phyloP scores from a whole-genome alignment of 2,888 invertebrate species.

The Peribatodes rhomboidaria region DNA sequence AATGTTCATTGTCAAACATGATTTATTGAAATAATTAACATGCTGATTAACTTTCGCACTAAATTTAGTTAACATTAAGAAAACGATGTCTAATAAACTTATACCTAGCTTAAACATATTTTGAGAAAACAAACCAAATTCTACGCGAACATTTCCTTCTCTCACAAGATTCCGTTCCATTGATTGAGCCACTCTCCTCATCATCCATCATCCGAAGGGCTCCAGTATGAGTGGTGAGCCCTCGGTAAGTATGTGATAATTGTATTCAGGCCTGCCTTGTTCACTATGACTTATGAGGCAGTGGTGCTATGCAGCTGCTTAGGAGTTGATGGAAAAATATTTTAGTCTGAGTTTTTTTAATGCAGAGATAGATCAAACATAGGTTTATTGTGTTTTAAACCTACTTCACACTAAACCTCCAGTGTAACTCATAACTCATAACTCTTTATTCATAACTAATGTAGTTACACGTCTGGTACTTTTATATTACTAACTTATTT shows the following conservation, averaged over 20 bases:
- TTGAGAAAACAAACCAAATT: not conserved
- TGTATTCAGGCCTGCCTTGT: conserved; percentile 48
- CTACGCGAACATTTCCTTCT: not conserved
- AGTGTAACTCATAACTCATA: no score
- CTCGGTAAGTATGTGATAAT: conserved; percentile 51
- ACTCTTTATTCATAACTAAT: no score
- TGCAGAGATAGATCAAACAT: no score
- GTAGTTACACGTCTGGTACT: no score
- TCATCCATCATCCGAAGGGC: conserved; percentile 67
- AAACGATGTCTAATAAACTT: no score
- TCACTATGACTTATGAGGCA: not conserved
- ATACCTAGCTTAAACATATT: no score
- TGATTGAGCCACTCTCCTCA: conserved; percentile 63
- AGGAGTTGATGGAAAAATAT: not conserved
- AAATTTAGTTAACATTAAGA: not conserved
- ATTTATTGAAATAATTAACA: not conserved
- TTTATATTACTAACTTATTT: no score
- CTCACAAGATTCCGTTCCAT: conserved; percentile 47
- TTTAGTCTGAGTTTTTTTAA: no score
- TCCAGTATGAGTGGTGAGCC: conserved; percentile 40
- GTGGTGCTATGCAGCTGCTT: not conserved
- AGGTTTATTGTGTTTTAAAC: no score
- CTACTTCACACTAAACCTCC: no score
- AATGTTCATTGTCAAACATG: no score
- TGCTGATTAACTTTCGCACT: not conserved